Evolutionary conservation across 37 sponge, comb jelly and placozoan species (phyloP).

Genomic region (Diacarnus erythraeanus): DNA sequence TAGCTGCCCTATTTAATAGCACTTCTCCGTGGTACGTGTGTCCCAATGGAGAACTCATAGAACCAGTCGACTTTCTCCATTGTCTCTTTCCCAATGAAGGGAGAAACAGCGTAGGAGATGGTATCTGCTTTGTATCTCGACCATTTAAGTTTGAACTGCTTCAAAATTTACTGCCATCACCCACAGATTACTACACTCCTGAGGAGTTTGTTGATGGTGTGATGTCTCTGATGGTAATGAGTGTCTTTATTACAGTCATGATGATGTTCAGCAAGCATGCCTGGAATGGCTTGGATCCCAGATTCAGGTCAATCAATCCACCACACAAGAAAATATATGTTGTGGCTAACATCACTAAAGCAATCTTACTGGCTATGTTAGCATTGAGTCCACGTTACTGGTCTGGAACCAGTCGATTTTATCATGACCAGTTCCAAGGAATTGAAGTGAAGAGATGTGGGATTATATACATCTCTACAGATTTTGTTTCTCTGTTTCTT

Average conservation of each 20-base stretch:
- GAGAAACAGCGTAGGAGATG: conserved; percentile 8
- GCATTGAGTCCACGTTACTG: conserved; percentile 52
- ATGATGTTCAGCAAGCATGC: conserved; percentile 14
- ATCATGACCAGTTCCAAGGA: conserved; percentile 38
- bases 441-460: conserved; percentile 56
- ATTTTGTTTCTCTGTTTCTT: conserved; percentile 73
- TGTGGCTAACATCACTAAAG: conserved; percentile 77
- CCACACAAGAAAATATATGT: conserved; percentile 89
- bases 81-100: conserved; percentile 64
- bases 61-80: conserved; percentile 62
- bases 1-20: not conserved
- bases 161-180: conserved; percentile 33
- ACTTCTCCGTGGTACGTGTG: conserved; percentile 37
- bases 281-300: conserved; percentile 41
- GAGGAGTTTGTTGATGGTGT: conserved; percentile 59
- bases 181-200: conserved; percentile 29
- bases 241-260: conserved; percentile 20
- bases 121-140: conserved; percentile 43
- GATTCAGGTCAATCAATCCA: conserved; percentile 68
- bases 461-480: conserved; percentile 71
- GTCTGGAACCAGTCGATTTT: conserved; percentile 16
- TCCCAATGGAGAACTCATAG: conserved; percentile 52
- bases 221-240: conserved; percentile 26
- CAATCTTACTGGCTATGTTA: conserved; percentile 49
- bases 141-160: conserved; percentile 6